Evolutionary conservation across 2,888 invertebrate genomes (phyloP).

Genomic region (Agrochola macilenta): DNA sequence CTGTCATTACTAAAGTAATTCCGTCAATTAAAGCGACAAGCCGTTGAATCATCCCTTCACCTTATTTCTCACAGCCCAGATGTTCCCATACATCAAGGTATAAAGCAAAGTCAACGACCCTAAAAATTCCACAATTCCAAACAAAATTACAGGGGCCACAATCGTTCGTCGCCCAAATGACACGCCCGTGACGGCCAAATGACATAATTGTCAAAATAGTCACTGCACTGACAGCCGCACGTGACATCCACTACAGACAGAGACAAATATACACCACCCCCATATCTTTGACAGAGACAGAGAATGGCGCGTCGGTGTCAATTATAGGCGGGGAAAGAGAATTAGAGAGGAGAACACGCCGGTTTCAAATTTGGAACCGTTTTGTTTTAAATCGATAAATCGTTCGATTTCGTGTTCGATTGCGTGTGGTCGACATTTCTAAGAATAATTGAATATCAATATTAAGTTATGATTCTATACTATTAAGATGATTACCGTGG

Average conservation of each 20-base stretch:
- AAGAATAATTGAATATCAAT: slow-evolving; percentile 89
- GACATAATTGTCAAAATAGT: slow-evolving; percentile 91
- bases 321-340: slow-evolving; percentile 90
- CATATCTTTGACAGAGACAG: slow-evolving; percentile 71
- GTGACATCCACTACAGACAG: slow-evolving; percentile 83
- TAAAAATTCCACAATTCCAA: slow-evolving; percentile 85
- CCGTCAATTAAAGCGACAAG: slow-evolving; percentile 42
- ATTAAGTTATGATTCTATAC: slow-evolving; percentile 83
- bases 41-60: slow-evolving; percentile 56
- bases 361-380: slow-evolving; percentile 90
- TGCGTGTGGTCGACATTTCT: slow-evolving; percentile 89
- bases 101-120: slow-evolving; percentile 84
- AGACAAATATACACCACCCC: slow-evolving; percentile 70
- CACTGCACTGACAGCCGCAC: slow-evolving; percentile 88
- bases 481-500: slow-evolving; percentile 84
- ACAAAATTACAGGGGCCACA: slow-evolving; percentile 88
- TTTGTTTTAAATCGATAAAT: slow-evolving; percentile 90
- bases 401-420: slow-evolving; percentile 87
- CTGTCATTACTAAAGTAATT: slow-evolving; percentile 39
- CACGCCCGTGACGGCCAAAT: slow-evolving; percentile 89
- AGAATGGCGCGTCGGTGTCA: slow-evolving; percentile 87
- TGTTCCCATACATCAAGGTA: slow-evolving; percentile 87
- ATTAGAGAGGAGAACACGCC: slow-evolving; percentile 87
- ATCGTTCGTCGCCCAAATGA: slow-evolving; percentile 90
- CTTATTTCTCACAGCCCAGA: slow-evolving; percentile 77